Percentiles rank a stretch among this genome's conserved stretches.
Evolutionary conservation across 2,888 invertebrate genomes (phyloP).

Genomic region (Galerucella calmariensis): DNA sequence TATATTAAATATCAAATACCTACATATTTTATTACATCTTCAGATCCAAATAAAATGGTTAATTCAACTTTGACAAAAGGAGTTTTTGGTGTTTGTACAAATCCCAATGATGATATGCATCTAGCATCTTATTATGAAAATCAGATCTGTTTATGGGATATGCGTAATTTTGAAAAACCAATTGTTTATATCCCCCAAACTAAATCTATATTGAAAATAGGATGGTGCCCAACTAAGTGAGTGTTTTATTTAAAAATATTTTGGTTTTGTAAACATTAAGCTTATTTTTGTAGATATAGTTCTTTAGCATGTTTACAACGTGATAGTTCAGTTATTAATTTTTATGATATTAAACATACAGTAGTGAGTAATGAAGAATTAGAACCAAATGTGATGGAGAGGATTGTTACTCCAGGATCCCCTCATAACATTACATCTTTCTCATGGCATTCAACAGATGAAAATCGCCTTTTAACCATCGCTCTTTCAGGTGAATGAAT

Average conservation of each 20-base stretch:
- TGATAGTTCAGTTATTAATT: constrained; percentile 79
- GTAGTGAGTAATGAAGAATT: constrained; percentile 76
- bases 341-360: constrained; percentile 87
- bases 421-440: constrained; percentile 75
- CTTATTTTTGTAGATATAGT: constrained; percentile 69
- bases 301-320: constrained; percentile 84
- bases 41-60: constrained; percentile 79
- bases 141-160: constrained; percentile 89
- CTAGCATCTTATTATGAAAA: constrained; percentile 87
- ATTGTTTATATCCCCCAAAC: constrained; percentile 77
- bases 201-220: constrained; percentile 78
- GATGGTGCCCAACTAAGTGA: constrained; percentile 90
- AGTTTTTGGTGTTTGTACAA: constrained; percentile 84
- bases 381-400: constrained; percentile 80
- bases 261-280: neutral
- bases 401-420: constrained; percentile 69
- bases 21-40: constrained; percentile 37
- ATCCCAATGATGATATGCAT: constrained; percentile 81
- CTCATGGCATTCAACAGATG: constrained; percentile 88
- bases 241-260: constrained; percentile 27
- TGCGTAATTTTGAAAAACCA: constrained; percentile 86
- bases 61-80: constrained; percentile 80
- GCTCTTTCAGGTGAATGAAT: constrained; percentile 66
- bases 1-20: constrained; percentile 5
- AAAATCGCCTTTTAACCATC: constrained; percentile 80